These are phyloP conservation scores for Sylvia atricapilla DNA, from an alignment of 2,113 vertebrate genomes.

Conservation along the genomic window DNA sequence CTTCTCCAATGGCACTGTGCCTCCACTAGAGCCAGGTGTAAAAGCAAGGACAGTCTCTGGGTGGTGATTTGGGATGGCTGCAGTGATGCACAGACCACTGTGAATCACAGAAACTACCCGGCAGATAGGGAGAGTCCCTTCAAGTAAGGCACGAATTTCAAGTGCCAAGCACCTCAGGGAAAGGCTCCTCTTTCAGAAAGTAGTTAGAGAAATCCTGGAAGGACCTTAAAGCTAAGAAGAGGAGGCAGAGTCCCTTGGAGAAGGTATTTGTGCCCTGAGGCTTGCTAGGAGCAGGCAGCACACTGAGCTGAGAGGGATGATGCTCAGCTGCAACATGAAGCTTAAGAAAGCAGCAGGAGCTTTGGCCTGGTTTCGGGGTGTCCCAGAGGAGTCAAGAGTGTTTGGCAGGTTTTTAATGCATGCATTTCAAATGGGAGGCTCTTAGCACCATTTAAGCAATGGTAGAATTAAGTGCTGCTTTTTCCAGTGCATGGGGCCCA, in stretches of 20 bases:
- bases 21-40: neutral
- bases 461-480: constrained; percentile 49
- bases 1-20: neutral
- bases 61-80: neutral
- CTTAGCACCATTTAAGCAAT: constrained; percentile 61
- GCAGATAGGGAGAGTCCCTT: neutral
- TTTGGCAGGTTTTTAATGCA: constrained; percentile 55
- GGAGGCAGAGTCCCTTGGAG: neutral
- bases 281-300: neutral
- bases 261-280: neutral
- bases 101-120: neutral
- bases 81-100: neutral
- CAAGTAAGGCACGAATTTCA: neutral
- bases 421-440: constrained; percentile 58
- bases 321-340: neutral
- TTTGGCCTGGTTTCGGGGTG: constrained; percentile 28
- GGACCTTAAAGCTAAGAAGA: neutral
- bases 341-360: constrained; percentile 1
- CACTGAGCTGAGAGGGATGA: neutral
- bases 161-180: neutral
- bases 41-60: neutral
- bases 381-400: constrained; percentile 32
- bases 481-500: constrained; percentile 2
- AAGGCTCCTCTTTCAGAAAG: neutral
- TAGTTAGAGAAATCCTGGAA: neutral